Conservation (phyloP, 37 sponge, comb jelly and placozoan genomes). For the Eunapius fragilis region DNA sequence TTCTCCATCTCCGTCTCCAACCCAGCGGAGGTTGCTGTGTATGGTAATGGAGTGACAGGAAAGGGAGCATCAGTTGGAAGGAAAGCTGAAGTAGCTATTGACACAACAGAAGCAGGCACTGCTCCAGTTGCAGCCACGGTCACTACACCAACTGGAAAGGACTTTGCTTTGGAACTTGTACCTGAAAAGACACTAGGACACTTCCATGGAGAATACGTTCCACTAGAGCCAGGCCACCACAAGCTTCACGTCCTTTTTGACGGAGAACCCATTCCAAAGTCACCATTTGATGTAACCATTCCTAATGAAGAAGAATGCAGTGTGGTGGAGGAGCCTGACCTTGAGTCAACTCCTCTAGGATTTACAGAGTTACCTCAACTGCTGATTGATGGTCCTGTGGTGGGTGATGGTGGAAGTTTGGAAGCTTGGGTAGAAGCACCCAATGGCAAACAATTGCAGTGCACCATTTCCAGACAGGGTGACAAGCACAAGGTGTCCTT, state of each 20-base stretch:
- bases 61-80: constrained; percentile 54
- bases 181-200: background rate
- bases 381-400: constrained; percentile 70
- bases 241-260: constrained; percentile 28
- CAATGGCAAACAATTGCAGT: constrained; percentile 5
- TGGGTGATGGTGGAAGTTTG: constrained; percentile 72
- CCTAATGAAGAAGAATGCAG: no score
- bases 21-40: constrained; percentile 59
- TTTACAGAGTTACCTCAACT: constrained; percentile 64
- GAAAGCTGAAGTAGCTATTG: constrained; percentile 47
- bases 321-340: constrained; percentile 6
- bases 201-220: constrained; percentile 15
- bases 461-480: constrained; percentile 68
- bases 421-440: constrained; percentile 53
- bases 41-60: constrained; percentile 81
- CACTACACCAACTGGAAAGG: constrained; percentile 34
- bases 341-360: no score
- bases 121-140: constrained; percentile 59
- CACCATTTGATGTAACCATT: no score
- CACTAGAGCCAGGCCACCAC: constrained; percentile 48
- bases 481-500: constrained; percentile 83
- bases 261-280: no score
- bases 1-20: constrained; percentile 61
- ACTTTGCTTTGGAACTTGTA: constrained; percentile 2
- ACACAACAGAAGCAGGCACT: constrained; percentile 59